Evolutionary conservation across 2,797 vertebrate species (phyloP).

Genomic region (Crocodylus rhombifer): DNA sequence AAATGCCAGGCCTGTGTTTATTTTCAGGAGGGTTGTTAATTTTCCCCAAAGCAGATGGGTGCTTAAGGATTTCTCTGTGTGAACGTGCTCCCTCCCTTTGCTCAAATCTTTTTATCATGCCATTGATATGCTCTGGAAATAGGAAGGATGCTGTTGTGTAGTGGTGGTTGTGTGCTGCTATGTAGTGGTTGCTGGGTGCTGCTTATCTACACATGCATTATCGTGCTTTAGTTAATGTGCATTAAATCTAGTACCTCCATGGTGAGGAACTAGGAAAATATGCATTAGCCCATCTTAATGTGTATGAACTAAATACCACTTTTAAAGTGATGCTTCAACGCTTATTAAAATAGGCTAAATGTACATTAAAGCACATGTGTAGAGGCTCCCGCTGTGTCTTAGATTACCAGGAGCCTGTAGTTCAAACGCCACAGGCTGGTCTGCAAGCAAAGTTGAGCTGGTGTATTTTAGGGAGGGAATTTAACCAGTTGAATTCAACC

Average conservation of each 20-base stretch:
- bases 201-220: too few species aligned
- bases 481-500: not conserved
- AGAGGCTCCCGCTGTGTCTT: not conserved
- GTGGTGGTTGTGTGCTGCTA: too few species aligned
- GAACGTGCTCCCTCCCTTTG: not conserved
- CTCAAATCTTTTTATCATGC: not conserved
- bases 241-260: too few species aligned
- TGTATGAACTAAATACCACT: too few species aligned
- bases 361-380: too few species aligned
- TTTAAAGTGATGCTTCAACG: too few species aligned
- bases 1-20: not conserved
- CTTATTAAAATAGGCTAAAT: too few species aligned
- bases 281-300: too few species aligned
- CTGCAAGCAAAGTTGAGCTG: not conserved
- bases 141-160: not conserved
- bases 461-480: not conserved
- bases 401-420: not conserved
- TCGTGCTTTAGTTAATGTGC: too few species aligned
- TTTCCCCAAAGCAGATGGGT: constrained; percentile 9
- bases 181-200: too few species aligned
- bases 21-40: not conserved
- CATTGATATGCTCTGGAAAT: not conserved
- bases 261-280: too few species aligned
- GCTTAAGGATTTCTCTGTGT: not conserved
- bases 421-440: not conserved